These are phyloP conservation scores for Limanda limanda DNA, from an alignment of 2,113 vertebrate species.

Conservation along the genomic window DNA sequence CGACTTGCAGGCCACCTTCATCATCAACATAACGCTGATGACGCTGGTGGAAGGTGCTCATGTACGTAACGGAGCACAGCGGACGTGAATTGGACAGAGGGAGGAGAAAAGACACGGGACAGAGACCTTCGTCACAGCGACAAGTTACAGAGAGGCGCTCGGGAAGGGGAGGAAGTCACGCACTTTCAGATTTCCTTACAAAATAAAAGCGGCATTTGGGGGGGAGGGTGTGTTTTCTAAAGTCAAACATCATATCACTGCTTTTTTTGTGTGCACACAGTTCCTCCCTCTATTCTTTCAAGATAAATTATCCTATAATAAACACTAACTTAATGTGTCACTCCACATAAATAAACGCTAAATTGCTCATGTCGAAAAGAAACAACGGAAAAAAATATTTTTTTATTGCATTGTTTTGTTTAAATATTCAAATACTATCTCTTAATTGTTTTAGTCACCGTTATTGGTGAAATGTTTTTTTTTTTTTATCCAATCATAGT, in stretches of 20 bases:
- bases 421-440: no score
- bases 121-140: slow-evolving; percentile 60
- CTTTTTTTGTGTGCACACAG: neutral
- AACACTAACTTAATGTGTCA: no score
- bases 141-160: neutral
- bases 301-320: no score
- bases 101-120: slow-evolving; percentile 70
- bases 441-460: no score
- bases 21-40: slow-evolving; percentile 67
- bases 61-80: slow-evolving; percentile 80
- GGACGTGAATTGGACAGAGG: slow-evolving; percentile 74
- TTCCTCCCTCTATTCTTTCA: no score
- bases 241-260: neutral
- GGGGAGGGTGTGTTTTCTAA: neutral
- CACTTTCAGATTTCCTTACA: neutral
- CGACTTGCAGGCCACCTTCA: slow-evolving; percentile 43
- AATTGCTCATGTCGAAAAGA: no score
- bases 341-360: no score
- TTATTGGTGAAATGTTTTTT: no score
- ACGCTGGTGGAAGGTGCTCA: slow-evolving; percentile 67
- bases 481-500: no score
- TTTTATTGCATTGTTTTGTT: no score
- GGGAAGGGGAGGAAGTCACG: neutral
- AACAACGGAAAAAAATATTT: no score
- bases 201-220: neutral